Evolutionary conservation across 1,140 invertebrate genomes (phyloP), one percentile per base, ranked within the genome.

Genomic region (Drosophila pallidifrons): DNA sequence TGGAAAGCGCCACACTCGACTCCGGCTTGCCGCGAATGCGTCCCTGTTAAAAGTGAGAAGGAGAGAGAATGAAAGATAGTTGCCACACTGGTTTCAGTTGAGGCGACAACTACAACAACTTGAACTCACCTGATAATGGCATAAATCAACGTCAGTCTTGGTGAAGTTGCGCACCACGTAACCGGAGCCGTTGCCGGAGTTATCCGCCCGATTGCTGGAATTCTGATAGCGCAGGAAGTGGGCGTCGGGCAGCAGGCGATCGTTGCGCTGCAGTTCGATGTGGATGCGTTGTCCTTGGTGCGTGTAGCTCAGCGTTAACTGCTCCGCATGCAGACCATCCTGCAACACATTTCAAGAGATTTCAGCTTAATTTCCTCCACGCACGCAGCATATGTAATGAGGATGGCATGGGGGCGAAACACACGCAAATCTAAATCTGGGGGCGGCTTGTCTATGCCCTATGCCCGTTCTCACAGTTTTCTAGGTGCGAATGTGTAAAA

Each of bases 1-100:
- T 98, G 49, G 97, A 98, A 11, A 98, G 76, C 0, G 97, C 98
- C 47, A 95, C 97, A 95, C 96, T 96, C 1, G 97, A 98, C 35
- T 94, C 93, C 5, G 94, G 93, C 67, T 95, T 93, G 60, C 94
- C 95, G 71, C 95, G 93, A n/a, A 98, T 94, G 46, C 93, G 95
- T 28, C 98, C 98, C 89, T 96, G 55, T 20, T 41, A 28, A 3
- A 32, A 59, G 8, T 10, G 5, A 6, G 43, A 43, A n/a, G n/a
- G 46, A 65, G 13, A 25, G 0, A 25, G 20, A 25, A 25, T 25
- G 20, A 25, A 25, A 25, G 20, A 25, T 25, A 25, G 20, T 25
- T 25, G 3, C 20, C 20, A 25, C 20, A 20, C 20, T 20, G 71
- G 52, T 8, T 25, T 10, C 8, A 13, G 6, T 52, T 35, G 15